phyloP scores from a whole-genome alignment of 2,113 vertebrate species.

The Variabilichromis moorii region DNA sequence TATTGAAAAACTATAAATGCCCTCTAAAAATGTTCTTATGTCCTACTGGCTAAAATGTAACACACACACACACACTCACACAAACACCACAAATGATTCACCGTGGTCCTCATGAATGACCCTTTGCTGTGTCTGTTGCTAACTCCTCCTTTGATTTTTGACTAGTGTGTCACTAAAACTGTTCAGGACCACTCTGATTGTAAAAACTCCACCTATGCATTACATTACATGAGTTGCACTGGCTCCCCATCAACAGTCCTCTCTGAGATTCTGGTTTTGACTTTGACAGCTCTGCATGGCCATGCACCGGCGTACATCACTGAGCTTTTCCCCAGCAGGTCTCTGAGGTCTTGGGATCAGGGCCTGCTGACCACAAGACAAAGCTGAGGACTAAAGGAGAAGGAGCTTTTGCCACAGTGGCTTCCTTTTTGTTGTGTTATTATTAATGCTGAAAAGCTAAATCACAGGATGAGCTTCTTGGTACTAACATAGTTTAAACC shows the following conservation, averaged over 20 bases:
- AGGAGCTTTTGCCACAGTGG: neutral
- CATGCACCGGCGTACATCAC: neutral
- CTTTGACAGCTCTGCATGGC: neutral
- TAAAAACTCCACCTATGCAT: neutral
- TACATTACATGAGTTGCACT: neutral
- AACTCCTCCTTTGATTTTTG: neutral
- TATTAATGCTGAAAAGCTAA: neutral
- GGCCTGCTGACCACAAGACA: neutral
- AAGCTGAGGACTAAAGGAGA: neutral
- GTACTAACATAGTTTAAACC: neutral
- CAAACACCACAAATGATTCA: neutral
- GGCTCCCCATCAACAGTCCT: neutral
- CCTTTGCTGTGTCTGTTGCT: neutral
- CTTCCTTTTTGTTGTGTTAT: neutral
- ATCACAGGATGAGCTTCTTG: neutral
- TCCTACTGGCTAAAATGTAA: neutral
- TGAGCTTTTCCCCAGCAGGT: neutral
- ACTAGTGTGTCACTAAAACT: neutral
- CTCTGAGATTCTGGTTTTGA: neutral
- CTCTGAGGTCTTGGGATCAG: neutral
- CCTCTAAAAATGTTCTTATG: neutral
- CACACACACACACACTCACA: neutral
- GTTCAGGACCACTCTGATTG: neutral
- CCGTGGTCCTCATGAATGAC: neutral
- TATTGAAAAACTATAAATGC: neutral